Evolutionary conservation across 1,140 invertebrate genomes (phyloP).

Genomic region (Lanistes nyassanus): DNA sequence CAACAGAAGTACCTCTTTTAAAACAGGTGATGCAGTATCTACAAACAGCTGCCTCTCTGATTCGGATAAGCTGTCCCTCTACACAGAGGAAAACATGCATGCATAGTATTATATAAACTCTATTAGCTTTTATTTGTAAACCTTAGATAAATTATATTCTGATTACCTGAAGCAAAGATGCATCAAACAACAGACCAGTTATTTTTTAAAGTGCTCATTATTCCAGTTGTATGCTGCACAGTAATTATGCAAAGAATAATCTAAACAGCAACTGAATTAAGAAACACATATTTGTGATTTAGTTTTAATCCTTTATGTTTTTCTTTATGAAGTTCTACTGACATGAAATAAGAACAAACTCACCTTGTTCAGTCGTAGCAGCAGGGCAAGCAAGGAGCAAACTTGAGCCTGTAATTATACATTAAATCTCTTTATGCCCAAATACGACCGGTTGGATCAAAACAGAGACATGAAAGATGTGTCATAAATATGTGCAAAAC

Average conservation of each 20-base stretch:
- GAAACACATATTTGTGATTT: neutral
- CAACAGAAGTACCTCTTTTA: slow-evolving; percentile 18
- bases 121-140: neutral
- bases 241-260: neutral
- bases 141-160: neutral
- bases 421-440: no score
- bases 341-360: neutral
- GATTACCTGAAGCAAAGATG: neutral
- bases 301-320: neutral
- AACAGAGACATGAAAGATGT: no score
- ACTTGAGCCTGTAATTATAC: slow-evolving; percentile 8
- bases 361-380: slow-evolving; percentile 17
- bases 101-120: neutral
- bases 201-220: neutral
- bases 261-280: neutral
- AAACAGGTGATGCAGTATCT: neutral
- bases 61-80: slow-evolving; percentile 12
- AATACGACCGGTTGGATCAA: no score
- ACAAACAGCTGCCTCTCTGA: neutral
- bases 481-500: neutral
- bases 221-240: neutral
- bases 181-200: neutral
- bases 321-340: neutral
- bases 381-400: neutral
- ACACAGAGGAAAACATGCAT: neutral